Conservation (phyloP, 1,140 invertebrate species). For the Lerema accius region DNA sequence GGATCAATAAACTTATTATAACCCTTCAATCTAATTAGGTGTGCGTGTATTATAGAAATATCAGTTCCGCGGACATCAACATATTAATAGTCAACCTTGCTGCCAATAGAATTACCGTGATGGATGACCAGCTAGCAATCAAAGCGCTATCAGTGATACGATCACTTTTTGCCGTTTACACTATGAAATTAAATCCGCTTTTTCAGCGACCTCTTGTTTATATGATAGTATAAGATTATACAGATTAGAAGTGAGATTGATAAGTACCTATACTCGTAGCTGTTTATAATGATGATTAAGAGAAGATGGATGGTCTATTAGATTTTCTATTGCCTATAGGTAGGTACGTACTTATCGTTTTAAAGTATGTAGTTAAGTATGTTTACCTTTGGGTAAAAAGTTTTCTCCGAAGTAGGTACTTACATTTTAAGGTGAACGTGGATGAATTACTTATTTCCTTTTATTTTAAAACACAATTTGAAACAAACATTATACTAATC, state of each 20-base stretch:
- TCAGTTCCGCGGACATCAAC: conserved; percentile 2
- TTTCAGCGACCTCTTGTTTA: conserved; percentile 24
- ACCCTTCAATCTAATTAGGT: no score
- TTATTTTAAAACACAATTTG: no score
- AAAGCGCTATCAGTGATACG: conserved; percentile 41
- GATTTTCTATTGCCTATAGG: conserved; percentile 7
- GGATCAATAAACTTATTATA: not conserved
- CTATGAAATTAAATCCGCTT: conserved; percentile 32
- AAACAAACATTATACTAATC: no score
- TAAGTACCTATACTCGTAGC: conserved; percentile 21
- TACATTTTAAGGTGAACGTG: no score
- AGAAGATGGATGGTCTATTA: conserved; percentile 2
- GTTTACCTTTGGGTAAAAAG: no score
- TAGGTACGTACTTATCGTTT: no score
- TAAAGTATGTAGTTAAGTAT: no score
- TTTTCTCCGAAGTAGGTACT: no score
- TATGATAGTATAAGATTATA: conserved; percentile 13
- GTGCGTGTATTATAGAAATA: conserved; percentile 7
- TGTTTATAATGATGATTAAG: conserved; percentile 13
- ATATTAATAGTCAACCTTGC: not conserved
- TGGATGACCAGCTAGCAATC: conserved; percentile 44
- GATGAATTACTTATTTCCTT: no score
- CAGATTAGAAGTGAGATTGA: conserved; percentile 21
- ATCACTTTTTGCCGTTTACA: conserved; percentile 36
- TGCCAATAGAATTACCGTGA: conserved; percentile 41